Evolutionary conservation across 2,113 vertebrate genomes (phyloP).

Genomic region (Zapornia atra): DNA sequence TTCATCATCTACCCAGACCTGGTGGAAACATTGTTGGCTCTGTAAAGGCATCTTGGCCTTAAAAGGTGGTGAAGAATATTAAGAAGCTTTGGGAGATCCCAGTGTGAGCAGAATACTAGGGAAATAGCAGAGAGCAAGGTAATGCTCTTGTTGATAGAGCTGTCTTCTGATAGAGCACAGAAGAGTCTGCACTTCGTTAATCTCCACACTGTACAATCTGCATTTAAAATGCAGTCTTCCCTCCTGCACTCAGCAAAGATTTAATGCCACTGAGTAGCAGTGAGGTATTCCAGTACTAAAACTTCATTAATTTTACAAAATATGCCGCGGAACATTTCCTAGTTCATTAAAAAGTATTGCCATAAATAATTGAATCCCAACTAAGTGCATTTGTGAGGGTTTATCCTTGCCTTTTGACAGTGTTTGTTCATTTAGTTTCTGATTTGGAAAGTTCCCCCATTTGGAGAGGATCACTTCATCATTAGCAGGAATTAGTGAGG

Average conservation of each 20-base stretch:
- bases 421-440: conserved; percentile 13
- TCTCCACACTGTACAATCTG: conserved; percentile 36
- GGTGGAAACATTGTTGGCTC: background rate
- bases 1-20: background rate
- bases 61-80: background rate
- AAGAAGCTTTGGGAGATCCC: background rate
- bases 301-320: conserved; percentile 70
- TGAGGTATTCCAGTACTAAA: conserved; percentile 15
- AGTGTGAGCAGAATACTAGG: background rate
- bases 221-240: conserved; percentile 34
- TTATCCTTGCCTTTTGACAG: background rate
- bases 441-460: background rate
- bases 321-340: conserved; percentile 6
- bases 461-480: background rate
- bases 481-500: background rate
- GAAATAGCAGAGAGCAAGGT: background rate
- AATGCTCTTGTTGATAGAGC: background rate
- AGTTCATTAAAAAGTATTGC: conserved; percentile 47
- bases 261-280: conserved; percentile 37
- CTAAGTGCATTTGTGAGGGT: conserved; percentile 28
- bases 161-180: background rate
- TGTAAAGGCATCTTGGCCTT: background rate
- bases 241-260: conserved; percentile 23
- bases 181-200: background rate
- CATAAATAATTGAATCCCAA: conserved; percentile 67